A percentile compares a stretch with the other conserved stretches of the same genome.
phyloP scores from a whole-genome alignment of 1,140 invertebrate species.

The Caenorhabditis elegans region DNA sequence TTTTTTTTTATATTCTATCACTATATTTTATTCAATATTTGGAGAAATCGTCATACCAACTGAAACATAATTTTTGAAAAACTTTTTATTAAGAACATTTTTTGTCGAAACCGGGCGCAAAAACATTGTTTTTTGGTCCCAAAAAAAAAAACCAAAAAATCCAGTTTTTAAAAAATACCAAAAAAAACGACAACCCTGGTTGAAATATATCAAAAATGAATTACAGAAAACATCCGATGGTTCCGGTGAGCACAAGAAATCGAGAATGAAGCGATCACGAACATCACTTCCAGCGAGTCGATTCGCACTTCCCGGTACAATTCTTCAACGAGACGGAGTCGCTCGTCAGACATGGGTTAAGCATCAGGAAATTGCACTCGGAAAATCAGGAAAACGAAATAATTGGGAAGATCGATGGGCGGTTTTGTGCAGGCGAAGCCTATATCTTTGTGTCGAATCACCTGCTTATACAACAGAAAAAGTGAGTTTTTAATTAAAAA shows the following conservation, averaged over 20 bases:
- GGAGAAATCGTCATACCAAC: no score
- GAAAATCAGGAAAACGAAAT: constrained; percentile 36
- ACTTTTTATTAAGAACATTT: no score
- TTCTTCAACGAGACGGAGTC: neutral
- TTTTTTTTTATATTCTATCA: no score
- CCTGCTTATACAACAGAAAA: constrained; percentile 3
- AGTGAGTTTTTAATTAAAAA: neutral
- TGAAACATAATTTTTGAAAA: no score
- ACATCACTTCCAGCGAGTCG: constrained; percentile 33
- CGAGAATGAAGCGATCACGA: constrained; percentile 26
- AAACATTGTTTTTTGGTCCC: no score
- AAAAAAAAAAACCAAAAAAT: no score
- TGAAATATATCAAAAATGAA: no score
- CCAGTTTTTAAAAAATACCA: no score
- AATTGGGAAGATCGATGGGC: constrained; percentile 37
- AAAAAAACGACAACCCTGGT: no score
- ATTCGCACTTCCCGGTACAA: constrained; percentile 21
- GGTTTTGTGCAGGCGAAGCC: neutral
- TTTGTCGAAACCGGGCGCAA: no score
- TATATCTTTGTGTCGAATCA: constrained; percentile 31
- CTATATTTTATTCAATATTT: no score
- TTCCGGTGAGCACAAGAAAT: neutral
- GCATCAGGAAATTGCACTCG: constrained; percentile 34
- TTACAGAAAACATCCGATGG: constrained; percentile 3
- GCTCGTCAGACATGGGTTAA: constrained; percentile 35